These are phyloP conservation scores for Pampusana beccarii DNA, from an alignment of 2,113 vertebrate species.

Conservation along the genomic window DNA sequence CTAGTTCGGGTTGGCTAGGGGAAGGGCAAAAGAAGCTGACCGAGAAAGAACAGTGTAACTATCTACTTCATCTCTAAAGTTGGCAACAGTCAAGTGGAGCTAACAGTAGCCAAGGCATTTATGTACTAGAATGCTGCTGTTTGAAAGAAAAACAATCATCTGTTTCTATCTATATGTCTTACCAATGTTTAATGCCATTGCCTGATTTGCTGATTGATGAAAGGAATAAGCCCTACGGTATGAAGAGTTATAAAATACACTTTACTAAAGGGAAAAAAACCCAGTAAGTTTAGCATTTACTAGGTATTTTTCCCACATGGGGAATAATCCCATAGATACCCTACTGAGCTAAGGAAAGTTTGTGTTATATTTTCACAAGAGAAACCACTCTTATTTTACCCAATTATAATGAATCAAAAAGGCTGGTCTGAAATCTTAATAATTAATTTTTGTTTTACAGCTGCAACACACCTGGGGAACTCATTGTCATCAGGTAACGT, in stretches of 20 bases:
- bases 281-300: background rate
- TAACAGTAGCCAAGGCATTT: background rate
- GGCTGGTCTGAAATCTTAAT: background rate
- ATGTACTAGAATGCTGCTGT: background rate
- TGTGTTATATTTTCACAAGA: background rate
- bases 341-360: background rate
- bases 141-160: background rate
- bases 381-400: background rate
- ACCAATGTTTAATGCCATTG: background rate
- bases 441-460: background rate
- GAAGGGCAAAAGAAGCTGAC: background rate
- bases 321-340: background rate
- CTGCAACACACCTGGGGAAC: background rate
- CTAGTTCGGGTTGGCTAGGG: background rate
- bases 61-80: fast-evolving
- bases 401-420: background rate
- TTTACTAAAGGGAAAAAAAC: background rate
- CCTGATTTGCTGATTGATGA: background rate
- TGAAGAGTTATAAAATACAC: background rate
- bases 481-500: background rate
- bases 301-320: background rate
- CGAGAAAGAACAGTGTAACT: background rate
- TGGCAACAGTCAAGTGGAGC: background rate
- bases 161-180: background rate
- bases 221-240: background rate